Evolutionary conservation across 2,888 invertebrate species (phyloP).

Genomic region (Axea sp.): DNA sequence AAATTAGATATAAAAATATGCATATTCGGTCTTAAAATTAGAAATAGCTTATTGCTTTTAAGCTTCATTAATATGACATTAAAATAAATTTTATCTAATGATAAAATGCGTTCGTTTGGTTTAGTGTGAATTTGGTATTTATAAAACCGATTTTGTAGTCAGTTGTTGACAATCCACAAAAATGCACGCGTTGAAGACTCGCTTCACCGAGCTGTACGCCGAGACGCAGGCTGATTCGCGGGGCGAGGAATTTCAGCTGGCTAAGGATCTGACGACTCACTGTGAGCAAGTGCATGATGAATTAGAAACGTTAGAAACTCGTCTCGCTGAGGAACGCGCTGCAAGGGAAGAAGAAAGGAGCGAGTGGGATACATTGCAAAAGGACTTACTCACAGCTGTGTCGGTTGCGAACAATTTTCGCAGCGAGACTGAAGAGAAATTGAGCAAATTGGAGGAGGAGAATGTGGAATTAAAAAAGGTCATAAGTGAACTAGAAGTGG

Average conservation of each 20-base stretch:
- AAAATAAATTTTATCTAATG: too few species aligned
- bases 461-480: slow-evolving; percentile 6
- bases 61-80: too few species aligned
- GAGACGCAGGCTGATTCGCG: neutral
- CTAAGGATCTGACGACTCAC: neutral
- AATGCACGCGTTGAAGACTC: slow-evolving; percentile 9
- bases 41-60: too few species aligned
- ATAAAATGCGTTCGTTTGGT: too few species aligned
- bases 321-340: neutral
- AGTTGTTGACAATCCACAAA: too few species aligned
- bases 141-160: too few species aligned
- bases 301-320: neutral
- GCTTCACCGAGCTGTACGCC: neutral
- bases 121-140: too few species aligned
- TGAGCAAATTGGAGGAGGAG: neutral
- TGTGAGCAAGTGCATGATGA: neutral
- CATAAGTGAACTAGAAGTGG: neutral
- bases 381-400: slow-evolving; percentile 8
- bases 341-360: neutral
- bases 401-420: neutral
- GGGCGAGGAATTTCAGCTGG: neutral
- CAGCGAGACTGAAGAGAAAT: slow-evolving; percentile 2
- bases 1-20: too few species aligned
- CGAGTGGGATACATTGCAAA: neutral
- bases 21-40: too few species aligned